Base-by-base conservation (phyloP, 2,888 invertebrate species). In the Melanostoma scalare region DNA sequence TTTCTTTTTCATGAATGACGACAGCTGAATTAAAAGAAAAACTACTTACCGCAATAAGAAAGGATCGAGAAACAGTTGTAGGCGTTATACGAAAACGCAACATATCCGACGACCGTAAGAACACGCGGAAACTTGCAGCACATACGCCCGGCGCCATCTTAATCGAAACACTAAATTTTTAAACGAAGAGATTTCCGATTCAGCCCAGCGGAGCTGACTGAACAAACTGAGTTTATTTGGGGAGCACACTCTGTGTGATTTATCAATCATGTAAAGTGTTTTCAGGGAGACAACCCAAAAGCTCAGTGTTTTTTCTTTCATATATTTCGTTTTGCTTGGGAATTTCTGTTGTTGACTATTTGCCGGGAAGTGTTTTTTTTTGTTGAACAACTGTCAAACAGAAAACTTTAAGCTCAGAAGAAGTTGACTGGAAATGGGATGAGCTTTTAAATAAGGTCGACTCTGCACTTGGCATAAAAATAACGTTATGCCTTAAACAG, bases 101-200 rank as follows among this genome's bases (percentile, higher is more conserved):
- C 92, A 93, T 92, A 92, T 93, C 93, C 91, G 93, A 85, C 61
- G 87, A 87, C 33, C 93, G 93, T 89, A 93, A 91, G 89, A 94
- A 91, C 90, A 93, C 91, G 92, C 93, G 93, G 92, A 93, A 92
- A 90, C 92, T 92, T 91, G 93, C 93, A 91, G 92, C 92, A 92
- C 93, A 93, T 90, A 93, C 93, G 90, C 92, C 92, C 90, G 93
- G 92, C 93, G 93, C 93, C 93, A 93, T 93, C 91, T 93, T 93
- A 86, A 68, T 75, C 74, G 79, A 80, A 85, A 84, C 74, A 86
- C 74, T 86, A 65, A 72, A 50, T 58, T 38, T 67, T 69, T 71
- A 48, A 40, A 69, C 73, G 53, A 63, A 69, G 63, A 73, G 69
- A 69, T 52, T 52, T 52, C 65, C 68, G 77, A 82, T 77, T 77